A percentile compares a stretch with the other conserved stretches of the same genome.
Evolutionary conservation across 2,888 invertebrate genomes (phyloP).

Genomic region (Drosophila pseudotalamancana): DNA sequence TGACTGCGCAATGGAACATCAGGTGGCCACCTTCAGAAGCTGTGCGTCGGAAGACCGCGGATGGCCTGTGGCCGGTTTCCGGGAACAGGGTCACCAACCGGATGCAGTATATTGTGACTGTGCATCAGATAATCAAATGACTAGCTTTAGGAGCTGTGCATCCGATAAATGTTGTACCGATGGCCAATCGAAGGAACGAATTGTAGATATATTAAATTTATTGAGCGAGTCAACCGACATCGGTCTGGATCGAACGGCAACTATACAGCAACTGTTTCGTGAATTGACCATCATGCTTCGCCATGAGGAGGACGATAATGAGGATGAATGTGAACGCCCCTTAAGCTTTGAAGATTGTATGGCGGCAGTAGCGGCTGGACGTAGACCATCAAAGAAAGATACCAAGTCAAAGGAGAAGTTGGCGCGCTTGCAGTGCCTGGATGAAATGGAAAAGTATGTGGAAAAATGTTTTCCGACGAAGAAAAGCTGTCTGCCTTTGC

Average conservation of each 20-base stretch:
- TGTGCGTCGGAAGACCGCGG: neutral
- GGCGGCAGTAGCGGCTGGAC: conserved; percentile 22
- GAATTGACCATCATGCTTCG: conserved; percentile 50
- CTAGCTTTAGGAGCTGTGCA: neutral
- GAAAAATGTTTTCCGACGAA: conserved; percentile 46
- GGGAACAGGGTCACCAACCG: neutral
- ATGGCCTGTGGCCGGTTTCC: too few relatives aligned
- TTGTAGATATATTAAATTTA: conserved; percentile 34
- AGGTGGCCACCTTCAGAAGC: neutral
- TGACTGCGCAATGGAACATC: neutral
- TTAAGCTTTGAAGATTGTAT: conserved; percentile 52
- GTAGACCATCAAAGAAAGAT: neutral
- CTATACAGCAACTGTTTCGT: conserved; percentile 48
- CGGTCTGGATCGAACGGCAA: conserved; percentile 24
- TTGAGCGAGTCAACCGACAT: conserved; percentile 21
- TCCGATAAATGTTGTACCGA: neutral
- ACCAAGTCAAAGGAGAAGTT: conserved; percentile 11
- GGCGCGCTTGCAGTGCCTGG: conserved; percentile 39
- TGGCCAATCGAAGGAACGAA: conserved; percentile 27
- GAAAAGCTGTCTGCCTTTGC: neutral
- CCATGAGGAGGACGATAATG: conserved; percentile 34
- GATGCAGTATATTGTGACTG: neutral
- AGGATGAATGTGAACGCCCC: neutral
- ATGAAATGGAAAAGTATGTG: conserved; percentile 47
- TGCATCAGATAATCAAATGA: neutral